Conservation (phyloP, 2,113 vertebrate species). For the Triplophysa dalaica region DNA sequence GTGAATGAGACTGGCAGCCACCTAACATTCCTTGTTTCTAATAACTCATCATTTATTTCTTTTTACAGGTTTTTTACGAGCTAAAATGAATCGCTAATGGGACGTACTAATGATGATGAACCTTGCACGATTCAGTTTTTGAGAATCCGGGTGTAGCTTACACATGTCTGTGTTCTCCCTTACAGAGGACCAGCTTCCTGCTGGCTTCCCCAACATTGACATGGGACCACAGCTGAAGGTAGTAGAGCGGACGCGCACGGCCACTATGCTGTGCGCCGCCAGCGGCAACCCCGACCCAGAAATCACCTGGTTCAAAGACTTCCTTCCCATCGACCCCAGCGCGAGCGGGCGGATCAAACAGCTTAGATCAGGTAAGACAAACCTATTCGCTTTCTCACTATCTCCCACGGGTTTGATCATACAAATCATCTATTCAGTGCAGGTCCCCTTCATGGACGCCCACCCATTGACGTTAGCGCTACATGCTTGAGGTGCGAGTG, state of each 20-base stretch:
- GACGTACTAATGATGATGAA: no score
- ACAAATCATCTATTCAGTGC: not conserved
- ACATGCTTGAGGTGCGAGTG: not conserved
- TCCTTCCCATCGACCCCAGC: slow-evolving; percentile 92
- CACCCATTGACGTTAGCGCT: not conserved
- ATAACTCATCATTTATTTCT: no score
- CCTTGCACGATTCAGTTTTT: no score
- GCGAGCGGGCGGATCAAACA: slow-evolving; percentile 95
- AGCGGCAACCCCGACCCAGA: slow-evolving; percentile 96
- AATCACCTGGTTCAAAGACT: slow-evolving; percentile 99
- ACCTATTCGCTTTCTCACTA: not conserved
- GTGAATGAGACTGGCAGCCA: no score
- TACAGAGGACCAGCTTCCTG: slow-evolving; percentile 94
- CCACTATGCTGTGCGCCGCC: slow-evolving; percentile 96
- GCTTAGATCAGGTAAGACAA: slow-evolving; percentile 88
- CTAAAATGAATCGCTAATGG: no score
- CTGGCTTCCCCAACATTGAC: slow-evolving; percentile 94
- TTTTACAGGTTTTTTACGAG: no score
- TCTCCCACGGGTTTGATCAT: not conserved
- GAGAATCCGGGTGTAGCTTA: not conserved
- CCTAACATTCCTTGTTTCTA: no score
- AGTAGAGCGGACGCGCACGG: slow-evolving; percentile 92
- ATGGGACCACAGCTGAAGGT: slow-evolving; percentile 99
- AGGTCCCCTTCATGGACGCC: not conserved
- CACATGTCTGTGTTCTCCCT: not conserved